These are phyloP conservation scores for Mactra quadrangularis DNA, from an alignment of 1,140 invertebrate genomes.

Conservation along the genomic window DNA sequence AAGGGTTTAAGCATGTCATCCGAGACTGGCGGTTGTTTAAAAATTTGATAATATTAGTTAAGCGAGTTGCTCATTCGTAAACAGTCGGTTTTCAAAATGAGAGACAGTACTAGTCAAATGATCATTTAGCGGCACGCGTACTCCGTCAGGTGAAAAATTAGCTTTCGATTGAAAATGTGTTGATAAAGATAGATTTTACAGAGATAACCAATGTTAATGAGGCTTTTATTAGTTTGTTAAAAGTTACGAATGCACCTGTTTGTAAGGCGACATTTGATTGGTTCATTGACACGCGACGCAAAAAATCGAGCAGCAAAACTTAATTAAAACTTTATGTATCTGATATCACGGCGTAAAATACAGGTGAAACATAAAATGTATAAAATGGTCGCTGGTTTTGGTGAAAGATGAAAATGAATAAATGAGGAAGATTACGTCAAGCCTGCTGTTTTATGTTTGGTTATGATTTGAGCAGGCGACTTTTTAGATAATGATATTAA, in stretches of 20 bases:
- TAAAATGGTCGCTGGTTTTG: background rate
- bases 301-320: background rate
- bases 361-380: background rate
- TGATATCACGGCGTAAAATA: background rate
- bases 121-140: conserved; percentile 50
- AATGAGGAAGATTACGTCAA: too few relatives aligned
- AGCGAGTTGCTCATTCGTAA: background rate
- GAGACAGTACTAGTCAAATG: conserved; percentile 3
- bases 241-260: conserved; percentile 53
- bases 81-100: background rate
- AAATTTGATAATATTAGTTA: conserved; percentile 18
- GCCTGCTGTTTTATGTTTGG: too few relatives aligned
- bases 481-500: too few relatives aligned
- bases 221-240: conserved; percentile 50
- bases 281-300: conserved; percentile 25
- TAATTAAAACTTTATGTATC: conserved; percentile 33
- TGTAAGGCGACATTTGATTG: conserved; percentile 33
- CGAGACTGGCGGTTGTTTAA: background rate
- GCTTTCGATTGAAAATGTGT: conserved; percentile 46
- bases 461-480: too few relatives aligned
- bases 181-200: conserved; percentile 51
- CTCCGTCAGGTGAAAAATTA: conserved; percentile 53
- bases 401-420: background rate
- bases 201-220: conserved; percentile 54
- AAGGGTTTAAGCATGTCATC: background rate